Evolutionary conservation across 2,797 vertebrate genomes (phyloP).

Genomic region (Prionace glauca): DNA sequence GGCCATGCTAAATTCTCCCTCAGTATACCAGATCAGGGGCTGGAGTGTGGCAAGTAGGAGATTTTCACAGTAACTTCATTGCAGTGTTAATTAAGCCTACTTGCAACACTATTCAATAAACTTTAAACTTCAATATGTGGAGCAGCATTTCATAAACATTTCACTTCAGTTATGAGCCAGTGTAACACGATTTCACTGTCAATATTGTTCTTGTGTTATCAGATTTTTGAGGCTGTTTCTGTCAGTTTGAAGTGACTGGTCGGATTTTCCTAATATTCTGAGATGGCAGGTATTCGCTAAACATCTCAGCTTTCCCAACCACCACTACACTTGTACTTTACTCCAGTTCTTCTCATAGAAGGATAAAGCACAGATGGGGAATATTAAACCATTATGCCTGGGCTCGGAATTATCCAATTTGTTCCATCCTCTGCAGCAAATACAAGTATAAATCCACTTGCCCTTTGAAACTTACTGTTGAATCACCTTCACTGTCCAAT

Average conservation of each 20-base stretch:
- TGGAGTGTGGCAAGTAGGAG: no score
- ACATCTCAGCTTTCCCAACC: neutral
- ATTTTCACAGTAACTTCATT: no score
- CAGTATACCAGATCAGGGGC: no score
- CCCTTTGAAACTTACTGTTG: neutral
- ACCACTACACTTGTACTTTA: neutral
- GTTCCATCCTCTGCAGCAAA: no score
- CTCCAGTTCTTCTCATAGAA: neutral
- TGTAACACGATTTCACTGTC: neutral
- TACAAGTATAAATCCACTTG: neutral
- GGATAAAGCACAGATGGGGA: no score
- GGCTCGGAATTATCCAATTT: no score
- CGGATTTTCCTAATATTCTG: neutral
- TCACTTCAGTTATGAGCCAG: neutral
- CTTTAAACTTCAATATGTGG: neutral
- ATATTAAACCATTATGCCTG: no score
- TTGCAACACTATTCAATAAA: no score
- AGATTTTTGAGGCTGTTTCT: neutral
- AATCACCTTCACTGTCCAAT: neutral
- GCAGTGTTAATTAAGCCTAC: no score
- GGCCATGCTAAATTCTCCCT: no score
- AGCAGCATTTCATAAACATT: neutral
- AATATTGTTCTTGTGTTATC: neutral
- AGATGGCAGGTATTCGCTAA: neutral
- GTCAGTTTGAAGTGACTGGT: neutral